A percentile compares a stretch with the other conserved stretches of the same genome.
Conservation (phyloP, 2,888 invertebrate genomes). For the Epsilonema sp. region DNA sequence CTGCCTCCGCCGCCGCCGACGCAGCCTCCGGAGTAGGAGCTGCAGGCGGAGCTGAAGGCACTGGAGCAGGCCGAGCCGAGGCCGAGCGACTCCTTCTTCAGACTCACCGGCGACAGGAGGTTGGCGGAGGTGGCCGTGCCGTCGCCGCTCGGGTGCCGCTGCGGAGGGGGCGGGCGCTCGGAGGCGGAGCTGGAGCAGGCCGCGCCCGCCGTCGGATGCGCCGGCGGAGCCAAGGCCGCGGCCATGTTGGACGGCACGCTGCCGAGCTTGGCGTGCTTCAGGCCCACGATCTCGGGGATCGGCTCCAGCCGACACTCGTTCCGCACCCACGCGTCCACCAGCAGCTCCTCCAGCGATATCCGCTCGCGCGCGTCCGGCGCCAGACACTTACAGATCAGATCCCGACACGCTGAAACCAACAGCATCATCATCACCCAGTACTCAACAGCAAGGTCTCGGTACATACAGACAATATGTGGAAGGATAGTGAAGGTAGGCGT, state of each 20-base stretch:
- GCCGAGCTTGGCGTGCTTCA: not conserved
- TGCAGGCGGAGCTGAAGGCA: conserved; percentile 3
- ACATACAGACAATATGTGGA: too few relatives aligned
- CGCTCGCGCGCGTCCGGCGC: conserved; percentile 35
- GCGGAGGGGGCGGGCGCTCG: not conserved
- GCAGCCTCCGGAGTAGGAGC: not conserved
- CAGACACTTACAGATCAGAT: conserved; percentile 39
- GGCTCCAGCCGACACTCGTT: conserved; percentile 18
- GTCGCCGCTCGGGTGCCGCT: not conserved
- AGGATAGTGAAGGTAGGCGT: not conserved
- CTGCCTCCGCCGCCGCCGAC: too few relatives aligned
- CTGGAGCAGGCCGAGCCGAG: conserved; percentile 2
- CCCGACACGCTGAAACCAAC: conserved; percentile 36
- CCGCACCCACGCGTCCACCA: conserved; percentile 38
- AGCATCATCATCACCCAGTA: too few relatives aligned
- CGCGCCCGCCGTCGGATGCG: not conserved
- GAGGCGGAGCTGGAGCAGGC: not conserved
- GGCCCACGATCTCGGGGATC: not conserved
- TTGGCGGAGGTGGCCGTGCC: not conserved
- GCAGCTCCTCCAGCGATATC: conserved; percentile 36
- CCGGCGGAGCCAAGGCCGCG: not conserved
- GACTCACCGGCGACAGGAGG: not conserved
- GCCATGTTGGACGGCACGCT: not conserved
- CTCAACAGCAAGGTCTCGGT: conserved; percentile 8
- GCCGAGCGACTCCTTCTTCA: not conserved